Base-by-base conservation (phyloP, 2,888 invertebrate genomes). In the Orthosia incerta region DNA sequence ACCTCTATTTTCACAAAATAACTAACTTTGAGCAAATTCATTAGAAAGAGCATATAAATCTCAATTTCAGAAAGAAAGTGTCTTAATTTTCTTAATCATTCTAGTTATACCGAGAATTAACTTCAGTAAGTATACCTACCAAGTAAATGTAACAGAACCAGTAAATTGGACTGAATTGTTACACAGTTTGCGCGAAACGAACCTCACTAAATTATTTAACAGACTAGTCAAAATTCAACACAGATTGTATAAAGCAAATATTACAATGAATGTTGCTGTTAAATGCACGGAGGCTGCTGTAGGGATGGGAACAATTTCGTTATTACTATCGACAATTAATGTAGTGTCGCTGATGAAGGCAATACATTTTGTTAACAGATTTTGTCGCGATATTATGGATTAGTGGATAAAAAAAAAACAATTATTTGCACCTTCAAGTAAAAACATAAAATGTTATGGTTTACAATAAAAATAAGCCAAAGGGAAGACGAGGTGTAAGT, bases 231-330 rank as follows among this genome's bases (percentile, higher is more conserved):
- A 78, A 85, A 85, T 83, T 83, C 79, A 82, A 78, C 72, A 63
- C 72, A 75, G 79, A 85, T 82, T 82, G 74, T 82, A 73, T 73
- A 66, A 73, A 82, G 79, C 72, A 82, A 84, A 84, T 70, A 84
- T 83, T 74, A 74, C 78, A 82, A 83, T 75, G 68, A 78, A 83
- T 83, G 83, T 84, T 81, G 65, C 78, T 75, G 78, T 82, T 85
- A 75, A 84, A 85, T 67, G 70, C 70, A 65, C 51, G 66, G 66
- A 57, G 72, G 69, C 59, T 53, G 45, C 23, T 15, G 16, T 82
- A 82, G 81, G n/a, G 82, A 61, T 70, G 84, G 11, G 69, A 45
- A n/a, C 13, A 20, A 50, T 20, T n/a, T 51, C 26, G 39, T 76
- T 39, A 60, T 73, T 53, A 63, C 3, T 80, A 67, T 83, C 83